These are phyloP conservation scores for Drosophila anceps DNA, from an alignment of 2,888 invertebrate genomes.

Conservation along the genomic window DNA sequence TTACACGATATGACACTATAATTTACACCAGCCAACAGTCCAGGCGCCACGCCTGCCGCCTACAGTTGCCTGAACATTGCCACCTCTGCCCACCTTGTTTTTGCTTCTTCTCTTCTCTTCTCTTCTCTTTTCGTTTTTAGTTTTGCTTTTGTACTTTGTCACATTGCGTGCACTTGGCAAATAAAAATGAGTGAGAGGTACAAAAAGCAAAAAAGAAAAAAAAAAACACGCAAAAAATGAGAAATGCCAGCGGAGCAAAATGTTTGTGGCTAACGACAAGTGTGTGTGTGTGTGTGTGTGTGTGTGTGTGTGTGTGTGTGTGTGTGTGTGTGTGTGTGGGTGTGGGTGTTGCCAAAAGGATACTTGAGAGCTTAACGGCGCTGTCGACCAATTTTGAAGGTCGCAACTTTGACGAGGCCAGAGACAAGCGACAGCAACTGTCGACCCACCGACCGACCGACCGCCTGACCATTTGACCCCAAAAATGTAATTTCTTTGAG, in stretches of 20 bases:
- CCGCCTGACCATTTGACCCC: constrained; percentile 69
- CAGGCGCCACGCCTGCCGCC: constrained; percentile 25
- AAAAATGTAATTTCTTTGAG: constrained; percentile 62
- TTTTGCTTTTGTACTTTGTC: constrained; percentile 49
- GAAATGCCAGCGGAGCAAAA: constrained; percentile 58
- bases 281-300: constrained; percentile 10
- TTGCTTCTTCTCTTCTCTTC: no score
- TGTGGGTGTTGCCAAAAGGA: constrained; percentile 60
- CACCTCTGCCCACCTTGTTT: not conserved
- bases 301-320: not conserved
- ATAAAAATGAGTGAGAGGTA: constrained; percentile 59
- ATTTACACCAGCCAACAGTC: constrained; percentile 48
- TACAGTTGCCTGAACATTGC: not conserved
- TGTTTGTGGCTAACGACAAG: constrained; percentile 72
- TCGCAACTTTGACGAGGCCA: constrained; percentile 54
- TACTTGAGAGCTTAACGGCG: constrained; percentile 65
- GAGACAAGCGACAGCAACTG: constrained; percentile 27
- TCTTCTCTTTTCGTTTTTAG: constrained; percentile 1
- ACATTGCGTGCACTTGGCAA: constrained; percentile 75
- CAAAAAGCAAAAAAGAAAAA: constrained; percentile 21
- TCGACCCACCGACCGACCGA: constrained; percentile 15
- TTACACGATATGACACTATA: constrained; percentile 68
- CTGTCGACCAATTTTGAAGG: constrained; percentile 72
- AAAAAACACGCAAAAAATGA: constrained; percentile 2
- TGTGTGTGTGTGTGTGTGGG: constrained; percentile 14